Percentiles rank a stretch among this genome's conserved stretches.
Evolutionary conservation across 2,888 invertebrate genomes (phyloP).

Genomic region (Rhamnusium bicolor): DNA sequence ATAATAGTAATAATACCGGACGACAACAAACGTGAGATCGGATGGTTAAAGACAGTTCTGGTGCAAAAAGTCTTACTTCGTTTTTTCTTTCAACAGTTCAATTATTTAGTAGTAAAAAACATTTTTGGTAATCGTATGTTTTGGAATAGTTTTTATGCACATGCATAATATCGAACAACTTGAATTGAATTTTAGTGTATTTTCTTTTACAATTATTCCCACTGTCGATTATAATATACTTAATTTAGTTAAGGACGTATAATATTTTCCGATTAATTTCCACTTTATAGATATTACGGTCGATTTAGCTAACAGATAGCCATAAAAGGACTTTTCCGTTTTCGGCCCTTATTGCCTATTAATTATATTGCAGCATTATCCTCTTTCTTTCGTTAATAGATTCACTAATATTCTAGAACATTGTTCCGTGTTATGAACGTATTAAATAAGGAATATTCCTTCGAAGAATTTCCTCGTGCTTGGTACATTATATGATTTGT

Average conservation of each 20-base stretch:
- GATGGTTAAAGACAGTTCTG: no score
- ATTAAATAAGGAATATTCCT: constrained; percentile 32
- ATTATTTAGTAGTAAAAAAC: no score
- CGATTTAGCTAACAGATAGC: neutral
- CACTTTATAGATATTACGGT: neutral
- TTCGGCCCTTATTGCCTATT: neutral
- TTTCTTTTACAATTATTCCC: neutral
- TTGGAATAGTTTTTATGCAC: no score
- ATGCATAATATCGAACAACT: no score
- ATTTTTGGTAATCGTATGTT: no score
- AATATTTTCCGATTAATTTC: neutral
- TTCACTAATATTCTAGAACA: constrained; percentile 27
- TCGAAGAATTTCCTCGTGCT: constrained; percentile 36
- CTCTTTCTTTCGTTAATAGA: constrained; percentile 25
- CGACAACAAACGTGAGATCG: no score
- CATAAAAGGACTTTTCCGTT: constrained; percentile 1
- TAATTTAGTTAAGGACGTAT: neutral
- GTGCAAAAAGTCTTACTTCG: no score
- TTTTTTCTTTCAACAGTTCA: no score
- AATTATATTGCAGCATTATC: constrained; percentile 28
- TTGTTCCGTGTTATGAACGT: constrained; percentile 32
- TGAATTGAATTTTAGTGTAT: neutral
- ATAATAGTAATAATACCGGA: no score
- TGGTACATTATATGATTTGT: constrained; percentile 44
- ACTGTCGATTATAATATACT: neutral